Base-by-base conservation (phyloP, 2,113 vertebrate species). In the Syrmaticus mikado region DNA sequence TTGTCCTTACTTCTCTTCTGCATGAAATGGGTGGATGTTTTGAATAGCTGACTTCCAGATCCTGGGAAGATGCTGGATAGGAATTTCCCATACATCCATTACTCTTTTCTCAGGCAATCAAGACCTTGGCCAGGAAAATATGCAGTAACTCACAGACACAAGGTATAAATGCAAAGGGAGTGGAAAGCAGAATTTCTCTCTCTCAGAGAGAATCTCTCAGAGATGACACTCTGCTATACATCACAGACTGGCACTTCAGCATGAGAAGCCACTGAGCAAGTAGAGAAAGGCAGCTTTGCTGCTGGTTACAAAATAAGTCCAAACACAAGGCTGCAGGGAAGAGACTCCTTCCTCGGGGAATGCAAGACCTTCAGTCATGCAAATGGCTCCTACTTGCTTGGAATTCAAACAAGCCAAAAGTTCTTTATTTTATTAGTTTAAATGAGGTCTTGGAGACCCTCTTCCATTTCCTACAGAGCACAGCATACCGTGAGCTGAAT, bases 111-210 rank as follows among this genome's bases (percentile, higher is more conserved):
- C 2, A 0, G 60, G 74, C 82, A 90, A 74, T 90, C 71, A 85
- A 86, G 95, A 78, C 95, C 96, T 94, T 97, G 96, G 77, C 78
- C 72, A 78, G 72, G 55, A 82, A 52, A 92, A 87, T 68, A 50
- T 8, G 71, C 41, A 66, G 89, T 97, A 95, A 93, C 43, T 97
- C 93, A 95, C 10, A 48, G 75, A 85, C 25, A 50, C 64, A 58
- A 80, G 55, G 80, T 72, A 75, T 88, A 96, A 96, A 93, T 85
- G 78, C 77, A 90, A 84, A 82, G 81, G 96, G 87, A 91, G 91
- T 53, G 94, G 87, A 87, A 52, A 80, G 67, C 62, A 71, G 38
- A 85, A 94, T 97, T 96, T 93, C 80, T 97, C 91, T 93, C 55
- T 67, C 38, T 38, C 38, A 38, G 38, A 38, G 38, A 38, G 38